Base-by-base conservation (phyloP, 2,797 vertebrate species). In the Okamejei kenojei region DNA sequence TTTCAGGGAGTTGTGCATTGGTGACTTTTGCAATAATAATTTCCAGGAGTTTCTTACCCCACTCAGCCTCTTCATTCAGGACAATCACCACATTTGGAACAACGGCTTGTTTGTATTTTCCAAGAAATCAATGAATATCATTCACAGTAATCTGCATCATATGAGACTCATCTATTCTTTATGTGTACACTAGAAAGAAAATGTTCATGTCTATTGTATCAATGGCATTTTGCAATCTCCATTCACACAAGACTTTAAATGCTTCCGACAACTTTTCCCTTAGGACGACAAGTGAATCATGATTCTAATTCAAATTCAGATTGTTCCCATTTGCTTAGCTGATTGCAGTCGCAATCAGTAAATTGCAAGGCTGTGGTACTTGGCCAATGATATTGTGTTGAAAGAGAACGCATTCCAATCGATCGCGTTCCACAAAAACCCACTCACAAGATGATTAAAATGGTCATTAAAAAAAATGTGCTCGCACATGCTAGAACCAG, bases 111-210 rank as follows among this genome's bases (percentile, higher is more conserved):
- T 32, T 88, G 7, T n/a, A 32, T 65, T 35, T 88, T 88, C 61
- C 61, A 68, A 82, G 45, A 68, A 35, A 35, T 23, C 15, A 88
- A 68, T 68, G 84, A 68, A 68, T 8, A 32, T 88, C 17, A 35
- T 68, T 68, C 84, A 65, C 61, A 88, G 84, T 35, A 35, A 88
- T 88, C 61, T 88, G 84, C 61, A 88, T 11, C n/a, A 88, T 88
- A 68, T 9, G 17, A 68, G 84, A 21, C n/a, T n/a, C n/a, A 35
- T 17, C n/a, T 68, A 65, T 19, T n/a, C 61, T 68, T 19, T 88
- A 21, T 68, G 19, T n/a, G 8, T 65, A 78, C n/a, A 4, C n/a
- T 6, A 32, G 15, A 88, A 63, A 82, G 17, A 21, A 88, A 32
- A 21, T 88, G 63, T 65, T 88, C 84, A 65, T 88, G 84, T 35